These are phyloP conservation scores for Ethmia dodecea DNA, from an alignment of 2,888 invertebrate species.

Conservation along the genomic window DNA sequence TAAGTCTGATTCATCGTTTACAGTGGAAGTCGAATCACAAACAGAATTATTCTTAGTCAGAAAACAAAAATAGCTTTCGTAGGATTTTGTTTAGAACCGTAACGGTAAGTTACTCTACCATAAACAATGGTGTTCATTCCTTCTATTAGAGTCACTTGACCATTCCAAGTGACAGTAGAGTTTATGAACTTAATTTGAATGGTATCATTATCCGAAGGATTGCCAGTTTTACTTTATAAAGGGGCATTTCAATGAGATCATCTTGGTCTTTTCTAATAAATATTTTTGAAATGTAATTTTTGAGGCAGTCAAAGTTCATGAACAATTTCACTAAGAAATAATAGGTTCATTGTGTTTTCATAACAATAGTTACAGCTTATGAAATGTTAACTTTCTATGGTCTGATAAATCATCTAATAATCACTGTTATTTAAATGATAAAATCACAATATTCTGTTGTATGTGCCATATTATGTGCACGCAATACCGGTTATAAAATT, in stretches of 20 bases:
- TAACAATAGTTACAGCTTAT: slow-evolving; percentile 23
- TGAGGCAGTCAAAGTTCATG: slow-evolving; percentile 4
- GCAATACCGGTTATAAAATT: too few relatives aligned
- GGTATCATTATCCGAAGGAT: slow-evolving; percentile 12
- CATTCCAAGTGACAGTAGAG: slow-evolving; percentile 17
- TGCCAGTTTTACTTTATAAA: slow-evolving; percentile 3
- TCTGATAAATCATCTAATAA: slow-evolving; percentile 44
- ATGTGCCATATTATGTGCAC: slow-evolving; percentile 32
- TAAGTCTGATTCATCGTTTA: neutral
- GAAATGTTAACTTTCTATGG: slow-evolving; percentile 42
- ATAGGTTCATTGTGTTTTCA: slow-evolving; percentile 14
- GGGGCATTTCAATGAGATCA: slow-evolving; percentile 8
- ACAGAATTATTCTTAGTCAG: slow-evolving; percentile 21
- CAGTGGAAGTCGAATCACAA: slow-evolving; percentile 3
- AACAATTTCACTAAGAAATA: slow-evolving; percentile 6
- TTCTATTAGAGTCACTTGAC: slow-evolving; percentile 16
- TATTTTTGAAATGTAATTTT: slow-evolving; percentile 4
- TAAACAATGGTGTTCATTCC: slow-evolving; percentile 35
- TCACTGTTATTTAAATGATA: slow-evolving; percentile 35
- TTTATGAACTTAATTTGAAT: too few relatives aligned
- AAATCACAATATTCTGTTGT: slow-evolving; percentile 39
- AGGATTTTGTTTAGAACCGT: slow-evolving; percentile 30
- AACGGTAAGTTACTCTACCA: slow-evolving; percentile 33
- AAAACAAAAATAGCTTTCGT: slow-evolving; percentile 19
- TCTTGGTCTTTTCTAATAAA: slow-evolving; percentile 7